phyloP scores from a whole-genome alignment of 2,797 vertebrate species.

The Lagorchestes hirsutus region DNA sequence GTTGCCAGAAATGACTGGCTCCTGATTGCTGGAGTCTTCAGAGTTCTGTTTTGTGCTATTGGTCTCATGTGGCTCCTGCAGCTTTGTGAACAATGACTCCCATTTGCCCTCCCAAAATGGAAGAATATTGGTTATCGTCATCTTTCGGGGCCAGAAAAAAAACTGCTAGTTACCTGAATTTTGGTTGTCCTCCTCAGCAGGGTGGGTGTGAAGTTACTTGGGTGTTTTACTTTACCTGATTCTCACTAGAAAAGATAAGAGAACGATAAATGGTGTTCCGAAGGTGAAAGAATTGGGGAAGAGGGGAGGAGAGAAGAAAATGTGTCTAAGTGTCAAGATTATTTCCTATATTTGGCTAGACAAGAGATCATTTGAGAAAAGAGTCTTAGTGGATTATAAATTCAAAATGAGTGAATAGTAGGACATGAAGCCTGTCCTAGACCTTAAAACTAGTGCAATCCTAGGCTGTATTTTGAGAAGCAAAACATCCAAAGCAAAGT shows the following conservation, averaged over 20 bases:
- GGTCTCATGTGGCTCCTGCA: conserved; percentile 53
- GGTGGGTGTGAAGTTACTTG: not conserved
- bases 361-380: not conserved
- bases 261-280: not conserved
- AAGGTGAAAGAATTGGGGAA: not conserved
- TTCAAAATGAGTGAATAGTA: not conserved
- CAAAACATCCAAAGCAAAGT: not conserved
- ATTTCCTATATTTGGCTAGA: not conserved
- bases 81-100: conserved; percentile 43
- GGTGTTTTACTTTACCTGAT: conserved; percentile 18
- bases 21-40: conserved; percentile 43
- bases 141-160: conserved; percentile 43
- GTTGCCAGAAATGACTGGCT: conserved; percentile 55
- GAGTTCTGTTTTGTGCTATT: conserved; percentile 37
- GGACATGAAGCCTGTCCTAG: not conserved
- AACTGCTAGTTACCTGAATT: not conserved
- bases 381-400: not conserved
- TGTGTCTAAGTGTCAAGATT: not conserved
- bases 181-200: not conserved
- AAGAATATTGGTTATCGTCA: not conserved
- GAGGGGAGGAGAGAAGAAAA: not conserved
- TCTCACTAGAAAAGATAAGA: not conserved
- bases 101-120: not conserved
- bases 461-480: not conserved
- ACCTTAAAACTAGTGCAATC: not conserved